Conservation (phyloP, 2,113 vertebrate genomes). For the Gopherus evgoodei region DNA sequence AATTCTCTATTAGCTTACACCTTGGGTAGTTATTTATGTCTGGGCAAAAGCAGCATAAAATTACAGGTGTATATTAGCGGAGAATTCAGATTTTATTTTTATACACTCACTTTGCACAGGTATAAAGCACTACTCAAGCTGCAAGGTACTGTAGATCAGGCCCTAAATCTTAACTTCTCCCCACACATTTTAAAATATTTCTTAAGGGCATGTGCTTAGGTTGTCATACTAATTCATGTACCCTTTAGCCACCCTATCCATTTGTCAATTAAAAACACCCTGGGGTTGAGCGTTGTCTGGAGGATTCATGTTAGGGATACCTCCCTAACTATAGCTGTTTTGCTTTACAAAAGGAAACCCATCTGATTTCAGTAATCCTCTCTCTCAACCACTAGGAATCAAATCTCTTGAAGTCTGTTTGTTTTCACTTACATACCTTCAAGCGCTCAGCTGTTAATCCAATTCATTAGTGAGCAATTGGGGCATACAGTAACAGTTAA, state of each 20-base stretch:
- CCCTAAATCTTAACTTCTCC: not conserved
- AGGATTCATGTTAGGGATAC: not conserved
- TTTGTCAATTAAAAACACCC: not conserved
- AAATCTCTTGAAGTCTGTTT: not conserved
- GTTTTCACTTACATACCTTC: not conserved
- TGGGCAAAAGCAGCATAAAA: not conserved
- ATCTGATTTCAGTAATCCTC: not conserved
- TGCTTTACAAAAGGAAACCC: not conserved
- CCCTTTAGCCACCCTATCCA: not conserved
- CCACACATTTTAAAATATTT: fast-evolving
- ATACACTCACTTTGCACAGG: not conserved
- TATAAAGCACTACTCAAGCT: not conserved
- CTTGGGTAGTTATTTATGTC: not conserved
- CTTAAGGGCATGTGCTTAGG: not conserved
- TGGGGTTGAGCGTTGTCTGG: not conserved
- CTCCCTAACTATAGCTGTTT: not conserved
- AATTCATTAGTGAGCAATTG: not conserved
- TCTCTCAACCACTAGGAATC: not conserved
- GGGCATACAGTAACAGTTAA: not conserved
- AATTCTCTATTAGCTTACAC: fast-evolving
- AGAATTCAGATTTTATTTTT: not conserved
- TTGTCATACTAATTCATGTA: not conserved
- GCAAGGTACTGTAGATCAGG: not conserved
- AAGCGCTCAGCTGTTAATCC: not conserved
- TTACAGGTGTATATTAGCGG: not conserved